These are phyloP conservation scores for Danio tinwini DNA, from an alignment of 2,797 vertebrate genomes.

Conservation along the genomic window DNA sequence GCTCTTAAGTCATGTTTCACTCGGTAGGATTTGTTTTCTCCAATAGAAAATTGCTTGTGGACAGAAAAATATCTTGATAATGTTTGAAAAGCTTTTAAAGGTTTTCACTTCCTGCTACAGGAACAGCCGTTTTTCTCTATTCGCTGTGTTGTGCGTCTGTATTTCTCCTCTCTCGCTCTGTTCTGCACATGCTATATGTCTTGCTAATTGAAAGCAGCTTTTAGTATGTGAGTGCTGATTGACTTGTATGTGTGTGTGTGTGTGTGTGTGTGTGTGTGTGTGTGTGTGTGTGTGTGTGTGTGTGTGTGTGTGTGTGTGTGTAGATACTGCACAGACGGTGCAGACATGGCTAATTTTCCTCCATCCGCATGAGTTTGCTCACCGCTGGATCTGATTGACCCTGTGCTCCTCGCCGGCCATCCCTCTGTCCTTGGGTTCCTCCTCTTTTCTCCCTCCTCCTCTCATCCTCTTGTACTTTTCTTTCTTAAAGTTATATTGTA, in stretches of 20 bases:
- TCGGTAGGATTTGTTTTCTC: not conserved
- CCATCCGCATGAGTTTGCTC: conserved; percentile 49
- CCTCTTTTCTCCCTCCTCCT: conserved; percentile 7
- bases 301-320: conserved; percentile 26
- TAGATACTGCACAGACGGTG: conserved; percentile 35
- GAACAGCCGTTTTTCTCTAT: conserved; percentile 2
- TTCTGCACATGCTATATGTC: conserved; percentile 18
- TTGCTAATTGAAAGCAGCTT: conserved; percentile 59
- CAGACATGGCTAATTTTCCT: conserved; percentile 50
- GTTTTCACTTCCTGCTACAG: not conserved
- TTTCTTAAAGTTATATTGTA: not conserved
- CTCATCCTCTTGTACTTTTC: not conserved
- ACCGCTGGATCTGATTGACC: conserved; percentile 57
- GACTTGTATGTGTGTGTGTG: conserved; percentile 23
- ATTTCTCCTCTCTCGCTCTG: conserved; percentile 22
- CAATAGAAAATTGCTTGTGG: not conserved
- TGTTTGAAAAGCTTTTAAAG: conserved; percentile 4
- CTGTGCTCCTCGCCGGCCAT: conserved; percentile 19
- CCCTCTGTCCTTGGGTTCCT: conserved; percentile 5
- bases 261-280: conserved; percentile 22
- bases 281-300: conserved; percentile 30
- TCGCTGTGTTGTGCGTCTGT: conserved; percentile 13
- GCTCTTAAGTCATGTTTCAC: not conserved
- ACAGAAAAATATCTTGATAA: not conserved
- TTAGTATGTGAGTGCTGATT: conserved; percentile 44